Evolutionary conservation across 2,113 vertebrate genomes (phyloP), one percentile per base, ranked within the genome.

Genomic region (Chaetodon trifascialis): DNA sequence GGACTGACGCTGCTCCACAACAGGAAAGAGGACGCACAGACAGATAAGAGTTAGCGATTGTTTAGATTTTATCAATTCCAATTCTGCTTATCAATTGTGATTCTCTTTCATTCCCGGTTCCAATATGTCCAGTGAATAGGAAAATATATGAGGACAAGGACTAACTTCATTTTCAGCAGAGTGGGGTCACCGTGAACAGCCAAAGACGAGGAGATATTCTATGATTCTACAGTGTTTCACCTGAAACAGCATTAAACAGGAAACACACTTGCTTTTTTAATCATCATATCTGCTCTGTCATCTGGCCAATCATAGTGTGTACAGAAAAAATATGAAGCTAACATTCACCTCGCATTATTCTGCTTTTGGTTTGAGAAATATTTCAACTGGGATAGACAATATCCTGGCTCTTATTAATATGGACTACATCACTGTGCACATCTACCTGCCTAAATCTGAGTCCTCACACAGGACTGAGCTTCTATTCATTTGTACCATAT

Each of bases 401-500:
- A 21, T 71, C 30, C 15, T 23, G 46, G 11, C 56, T 71, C 16
- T 25, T 10, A 62, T 23, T 73, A 46, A 34, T 46, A 2, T 6
- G 23, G 14, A 56, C 7, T 34, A 36, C 15, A 80, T 80, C 42
- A 73, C 36, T 5, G n/a, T 59, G n/a, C 44, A 62, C 14, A 52
- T 52, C 23, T 21, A 16, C 21, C 25, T 15, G 11, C 17, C 16
- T 65, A 65, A 82, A 75, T 65, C 71, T 73, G 60, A 85, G 76
- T 81, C 83, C 63, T 80, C 64, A 59, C 71, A 81, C n/a, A n/a
- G n/a, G 76, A 19, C 42, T 40, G 58, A 73, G 54, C 60, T 73
- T 76, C 56, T 30, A 64, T 87, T 83, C 8, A 6, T 81, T 82
- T 84, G 51, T 58, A 85, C 44, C 60, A 49, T 63, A 84, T 87